phyloP scores from a whole-genome alignment of 1,140 invertebrate genomes.

The Drosophila saltans region DNA sequence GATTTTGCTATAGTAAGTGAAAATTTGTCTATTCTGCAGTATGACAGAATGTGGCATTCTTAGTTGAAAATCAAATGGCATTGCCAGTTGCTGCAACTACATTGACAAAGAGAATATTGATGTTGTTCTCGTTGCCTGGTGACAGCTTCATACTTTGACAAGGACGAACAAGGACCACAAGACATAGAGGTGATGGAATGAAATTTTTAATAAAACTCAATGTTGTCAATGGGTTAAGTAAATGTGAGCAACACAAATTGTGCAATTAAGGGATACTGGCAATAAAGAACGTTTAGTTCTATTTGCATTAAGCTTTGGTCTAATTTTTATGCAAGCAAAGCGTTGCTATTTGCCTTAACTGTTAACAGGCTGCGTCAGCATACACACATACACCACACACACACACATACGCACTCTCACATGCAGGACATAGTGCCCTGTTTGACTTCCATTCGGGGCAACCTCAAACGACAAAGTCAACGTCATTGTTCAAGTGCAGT shows the following conservation, averaged over 20 bases:
- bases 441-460: slow-evolving; percentile 40
- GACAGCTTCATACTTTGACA: not conserved
- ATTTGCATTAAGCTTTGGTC: slow-evolving; percentile 39
- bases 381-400: not conserved
- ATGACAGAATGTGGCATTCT: slow-evolving; percentile 30
- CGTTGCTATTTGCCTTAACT: slow-evolving; percentile 59
- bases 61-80: slow-evolving; percentile 38
- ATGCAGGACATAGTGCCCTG: not conserved
- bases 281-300: slow-evolving; percentile 52
- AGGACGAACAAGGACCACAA: not conserved
- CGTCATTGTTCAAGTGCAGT: slow-evolving; percentile 68
- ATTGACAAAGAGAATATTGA: not conserved
- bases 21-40: slow-evolving; percentile 31
- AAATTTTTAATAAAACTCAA: slow-evolving; percentile 7
- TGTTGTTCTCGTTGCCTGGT: not conserved
- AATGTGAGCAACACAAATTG: slow-evolving; percentile 38
- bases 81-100: not conserved
- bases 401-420: not conserved
- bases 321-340: slow-evolving; percentile 63
- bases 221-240: slow-evolving; percentile 21
- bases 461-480: slow-evolving; percentile 58
- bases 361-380: slow-evolving; percentile 66
- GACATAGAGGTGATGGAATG: not conserved
- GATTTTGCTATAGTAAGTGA: slow-evolving; percentile 8
- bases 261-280: slow-evolving; percentile 42